A percentile compares a stretch with the other conserved stretches of the same genome.
Evolutionary conservation across 2,888 invertebrate genomes (phyloP).

Genomic region (Adelognathus sp.): DNA sequence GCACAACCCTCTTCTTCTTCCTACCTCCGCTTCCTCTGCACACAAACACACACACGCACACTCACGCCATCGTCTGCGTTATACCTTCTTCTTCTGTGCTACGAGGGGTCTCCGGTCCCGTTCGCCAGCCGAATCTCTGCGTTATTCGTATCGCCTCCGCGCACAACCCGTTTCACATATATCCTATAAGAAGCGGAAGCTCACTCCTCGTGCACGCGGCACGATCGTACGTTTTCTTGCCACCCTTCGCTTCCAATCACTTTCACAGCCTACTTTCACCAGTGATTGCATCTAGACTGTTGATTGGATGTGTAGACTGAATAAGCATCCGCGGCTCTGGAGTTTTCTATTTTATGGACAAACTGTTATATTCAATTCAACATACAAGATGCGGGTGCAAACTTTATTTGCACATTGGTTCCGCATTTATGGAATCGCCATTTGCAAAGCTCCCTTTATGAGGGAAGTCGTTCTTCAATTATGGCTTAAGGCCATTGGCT

Average conservation of each 20-base stretch:
- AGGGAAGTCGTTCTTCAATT: too few relatives aligned
- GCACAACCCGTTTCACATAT: conserved; percentile 1
- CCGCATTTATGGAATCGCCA: too few relatives aligned
- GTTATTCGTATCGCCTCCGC: conserved; percentile 31
- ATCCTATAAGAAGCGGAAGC: conserved; percentile 26
- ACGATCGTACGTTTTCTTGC: conserved; percentile 31
- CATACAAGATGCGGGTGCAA: too few relatives aligned
- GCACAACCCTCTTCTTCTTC: conserved; percentile 29
- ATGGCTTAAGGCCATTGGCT: too few relatives aligned
- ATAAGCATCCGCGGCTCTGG: neutral
- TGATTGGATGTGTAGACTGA: too few relatives aligned
- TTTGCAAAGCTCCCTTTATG: too few relatives aligned
- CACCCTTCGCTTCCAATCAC: neutral
- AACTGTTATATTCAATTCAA: too few relatives aligned
- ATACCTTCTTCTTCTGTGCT: conserved; percentile 14
- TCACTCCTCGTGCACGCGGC: conserved; percentile 23
- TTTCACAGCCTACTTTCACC: neutral
- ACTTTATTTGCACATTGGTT: too few relatives aligned
- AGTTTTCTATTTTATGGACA: conserved; percentile 15
- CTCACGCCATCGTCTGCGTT: neutral
- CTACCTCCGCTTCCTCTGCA: conserved; percentile 2
- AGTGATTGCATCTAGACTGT: conserved; percentile 2
- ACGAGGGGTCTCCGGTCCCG: neutral
- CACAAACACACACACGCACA: too few relatives aligned
- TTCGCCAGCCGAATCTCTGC: conserved; percentile 49